Percentiles rank a stretch among this genome's conserved stretches.
phyloP scores from a whole-genome alignment of 2,113 vertebrate genomes.

The Arothron firmamentum region DNA sequence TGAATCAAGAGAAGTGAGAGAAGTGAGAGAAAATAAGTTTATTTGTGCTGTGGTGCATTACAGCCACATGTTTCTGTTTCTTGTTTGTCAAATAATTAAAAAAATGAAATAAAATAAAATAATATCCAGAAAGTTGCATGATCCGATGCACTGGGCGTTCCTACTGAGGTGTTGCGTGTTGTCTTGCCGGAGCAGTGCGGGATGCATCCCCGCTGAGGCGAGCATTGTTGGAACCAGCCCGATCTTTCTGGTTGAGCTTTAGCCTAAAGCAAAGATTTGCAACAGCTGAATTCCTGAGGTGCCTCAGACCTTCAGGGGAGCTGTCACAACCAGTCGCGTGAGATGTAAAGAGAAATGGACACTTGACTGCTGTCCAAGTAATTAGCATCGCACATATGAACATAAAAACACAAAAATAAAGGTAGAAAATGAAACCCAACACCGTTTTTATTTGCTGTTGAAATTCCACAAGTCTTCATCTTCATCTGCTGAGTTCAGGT shows the following conservation, averaged over 20 bases:
- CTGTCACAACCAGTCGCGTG: slow-evolving; percentile 37
- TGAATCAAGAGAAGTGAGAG: too few species aligned
- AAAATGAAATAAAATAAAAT: too few species aligned
- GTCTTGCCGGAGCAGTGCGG: slow-evolving; percentile 17
- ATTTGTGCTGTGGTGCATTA: too few species aligned
- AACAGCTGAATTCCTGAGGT: slow-evolving; percentile 22
- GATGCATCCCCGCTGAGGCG: slow-evolving; percentile 13
- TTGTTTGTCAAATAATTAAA: too few species aligned
- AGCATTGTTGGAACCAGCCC: neutral
- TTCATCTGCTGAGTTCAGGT: neutral
- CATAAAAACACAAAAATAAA: neutral
- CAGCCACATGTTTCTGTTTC: too few species aligned
- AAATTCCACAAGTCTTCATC: neutral
- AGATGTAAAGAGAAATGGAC: neutral
- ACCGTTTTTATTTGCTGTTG: neutral
- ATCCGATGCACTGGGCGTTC: neutral
- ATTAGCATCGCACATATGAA: slow-evolving; percentile 31
- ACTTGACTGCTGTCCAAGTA: slow-evolving; percentile 31
- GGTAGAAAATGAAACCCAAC: neutral
- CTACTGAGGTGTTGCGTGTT: slow-evolving; percentile 22
- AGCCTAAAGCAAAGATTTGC: slow-evolving; percentile 57
- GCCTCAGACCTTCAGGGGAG: slow-evolving; percentile 7
- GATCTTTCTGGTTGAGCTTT: slow-evolving; percentile 36
- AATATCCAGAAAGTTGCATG: too few species aligned
- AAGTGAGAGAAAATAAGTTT: too few species aligned